These are phyloP conservation scores for Pentamera pediparva DNA, from an alignment of 53 echinoderm and acorn worm genomes.

Conservation along the genomic window DNA sequence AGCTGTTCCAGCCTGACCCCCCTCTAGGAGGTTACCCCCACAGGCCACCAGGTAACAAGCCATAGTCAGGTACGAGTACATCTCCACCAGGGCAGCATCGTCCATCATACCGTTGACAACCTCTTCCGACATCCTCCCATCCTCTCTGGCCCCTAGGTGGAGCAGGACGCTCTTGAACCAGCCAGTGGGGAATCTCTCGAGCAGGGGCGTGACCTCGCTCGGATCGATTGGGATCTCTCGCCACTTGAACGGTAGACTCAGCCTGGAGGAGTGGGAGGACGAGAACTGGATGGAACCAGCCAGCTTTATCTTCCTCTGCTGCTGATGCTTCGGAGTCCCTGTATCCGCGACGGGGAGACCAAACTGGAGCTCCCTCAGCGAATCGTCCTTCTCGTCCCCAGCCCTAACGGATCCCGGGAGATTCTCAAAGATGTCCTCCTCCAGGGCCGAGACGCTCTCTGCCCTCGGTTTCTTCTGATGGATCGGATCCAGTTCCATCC, in stretches of 20 bases:
- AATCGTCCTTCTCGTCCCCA: slow-evolving; percentile 64
- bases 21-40: slow-evolving; percentile 51
- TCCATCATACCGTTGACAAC: slow-evolving; percentile 52
- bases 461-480: slow-evolving; percentile 39
- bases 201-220: slow-evolving; percentile 39
- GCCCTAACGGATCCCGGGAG: slow-evolving; percentile 12
- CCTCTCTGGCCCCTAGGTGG: slow-evolving; percentile 45
- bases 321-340: slow-evolving; percentile 20
- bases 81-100: slow-evolving; percentile 75
- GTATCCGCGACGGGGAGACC: slow-evolving; percentile 68
- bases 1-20: slow-evolving; percentile 55
- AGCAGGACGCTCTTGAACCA: slow-evolving; percentile 80
- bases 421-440: slow-evolving; percentile 13
- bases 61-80: slow-evolving; percentile 79
- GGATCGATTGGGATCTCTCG: slow-evolving; percentile 81
- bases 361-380: slow-evolving; percentile 75
- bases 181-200: slow-evolving; percentile 64
- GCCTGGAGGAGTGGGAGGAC: slow-evolving; percentile 80
- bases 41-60: slow-evolving; percentile 76
- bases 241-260: slow-evolving; percentile 95
- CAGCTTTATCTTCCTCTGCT: slow-evolving; percentile 41
- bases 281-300: slow-evolving; percentile 73
- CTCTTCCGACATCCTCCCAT: slow-evolving; percentile 41
- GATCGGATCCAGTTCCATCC: slow-evolving; percentile 50
- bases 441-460: background rate